These are phyloP conservation scores for Mesoligia furuncula DNA, from an alignment of 2,888 invertebrate species.

Conservation along the genomic window DNA sequence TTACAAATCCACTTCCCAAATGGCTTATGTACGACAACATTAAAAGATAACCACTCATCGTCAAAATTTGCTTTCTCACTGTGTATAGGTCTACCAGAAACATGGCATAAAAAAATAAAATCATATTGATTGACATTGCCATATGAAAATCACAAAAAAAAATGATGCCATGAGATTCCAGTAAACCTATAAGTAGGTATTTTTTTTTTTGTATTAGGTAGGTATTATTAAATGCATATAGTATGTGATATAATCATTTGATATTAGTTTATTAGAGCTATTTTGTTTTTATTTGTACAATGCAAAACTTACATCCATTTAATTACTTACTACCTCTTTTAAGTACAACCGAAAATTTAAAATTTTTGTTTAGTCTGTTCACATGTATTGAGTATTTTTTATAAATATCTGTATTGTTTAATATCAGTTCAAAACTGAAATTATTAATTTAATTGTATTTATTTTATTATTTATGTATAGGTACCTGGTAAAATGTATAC, in stretches of 20 bases:
- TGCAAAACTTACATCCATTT: conserved; percentile 12
- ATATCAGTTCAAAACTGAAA: conserved; percentile 39
- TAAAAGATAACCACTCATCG: neutral
- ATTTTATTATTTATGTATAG: neutral
- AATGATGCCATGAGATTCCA: too few species aligned
- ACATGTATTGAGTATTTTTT: neutral
- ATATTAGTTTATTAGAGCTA: conserved; percentile 5
- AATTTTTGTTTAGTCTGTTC: conserved; percentile 6
- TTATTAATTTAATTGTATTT: neutral
- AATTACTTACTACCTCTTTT: conserved; percentile 39
- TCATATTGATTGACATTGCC: too few species aligned
- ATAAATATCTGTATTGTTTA: neutral
- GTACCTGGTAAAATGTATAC: neutral
- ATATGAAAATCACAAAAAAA: too few species aligned
- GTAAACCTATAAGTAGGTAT: neutral
- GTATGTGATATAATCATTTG: conserved; percentile 26
- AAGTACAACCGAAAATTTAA: conserved; percentile 21
- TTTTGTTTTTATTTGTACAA: neutral
- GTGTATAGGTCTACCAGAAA: too few species aligned
- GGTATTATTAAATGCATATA: conserved; percentile 19
- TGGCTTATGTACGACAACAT: neutral
- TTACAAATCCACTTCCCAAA: neutral
- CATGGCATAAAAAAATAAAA: too few species aligned
- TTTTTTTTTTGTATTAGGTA: neutral
- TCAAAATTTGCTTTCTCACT: neutral